These are phyloP conservation scores for Rhinichthys klamathensis DNA, from an alignment of 2,113 vertebrate genomes.

Conservation along the genomic window DNA sequence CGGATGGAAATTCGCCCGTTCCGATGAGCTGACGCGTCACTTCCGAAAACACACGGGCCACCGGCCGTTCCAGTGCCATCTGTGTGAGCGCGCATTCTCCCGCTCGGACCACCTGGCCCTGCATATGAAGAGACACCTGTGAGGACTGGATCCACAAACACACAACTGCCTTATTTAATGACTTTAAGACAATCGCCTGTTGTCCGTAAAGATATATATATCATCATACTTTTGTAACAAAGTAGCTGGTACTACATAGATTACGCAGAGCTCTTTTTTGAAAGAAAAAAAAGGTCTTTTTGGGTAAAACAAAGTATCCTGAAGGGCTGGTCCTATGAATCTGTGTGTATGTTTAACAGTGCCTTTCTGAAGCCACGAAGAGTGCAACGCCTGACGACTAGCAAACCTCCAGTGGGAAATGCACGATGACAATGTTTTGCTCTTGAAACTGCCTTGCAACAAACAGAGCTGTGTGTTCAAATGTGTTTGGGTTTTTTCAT, in stretches of 20 bases:
- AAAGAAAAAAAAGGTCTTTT: constrained; percentile 72
- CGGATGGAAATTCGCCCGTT: constrained; percentile 97
- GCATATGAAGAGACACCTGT: constrained; percentile 99
- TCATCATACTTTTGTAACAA: constrained; percentile 71
- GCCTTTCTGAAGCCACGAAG: constrained; percentile 71
- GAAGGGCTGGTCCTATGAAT: constrained; percentile 74
- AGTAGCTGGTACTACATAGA: constrained; percentile 94
- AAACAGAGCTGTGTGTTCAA: constrained; percentile 67
- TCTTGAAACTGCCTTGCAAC: constrained; percentile 84
- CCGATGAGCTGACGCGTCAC: constrained; percentile 94
- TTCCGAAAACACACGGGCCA: constrained; percentile 98
- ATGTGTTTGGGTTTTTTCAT: neutral
- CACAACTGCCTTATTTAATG: constrained; percentile 72
- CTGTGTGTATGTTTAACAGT: constrained; percentile 72
- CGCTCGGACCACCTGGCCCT: constrained; percentile 95
- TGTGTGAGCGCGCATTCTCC: constrained; percentile 96
- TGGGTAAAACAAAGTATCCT: constrained; percentile 68
- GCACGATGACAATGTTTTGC: constrained; percentile 84
- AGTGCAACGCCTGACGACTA: constrained; percentile 52
- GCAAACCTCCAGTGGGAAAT: constrained; percentile 60
- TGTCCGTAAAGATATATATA: constrained; percentile 65
- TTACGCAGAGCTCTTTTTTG: constrained; percentile 58
- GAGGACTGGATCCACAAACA: constrained; percentile 59
- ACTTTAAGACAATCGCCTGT: constrained; percentile 61
- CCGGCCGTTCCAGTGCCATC: constrained; percentile 97